A percentile compares a stretch with the other conserved stretches of the same genome.
Evolutionary conservation across 2,113 vertebrate species (phyloP).

Genomic region (Podilymbus podiceps): DNA sequence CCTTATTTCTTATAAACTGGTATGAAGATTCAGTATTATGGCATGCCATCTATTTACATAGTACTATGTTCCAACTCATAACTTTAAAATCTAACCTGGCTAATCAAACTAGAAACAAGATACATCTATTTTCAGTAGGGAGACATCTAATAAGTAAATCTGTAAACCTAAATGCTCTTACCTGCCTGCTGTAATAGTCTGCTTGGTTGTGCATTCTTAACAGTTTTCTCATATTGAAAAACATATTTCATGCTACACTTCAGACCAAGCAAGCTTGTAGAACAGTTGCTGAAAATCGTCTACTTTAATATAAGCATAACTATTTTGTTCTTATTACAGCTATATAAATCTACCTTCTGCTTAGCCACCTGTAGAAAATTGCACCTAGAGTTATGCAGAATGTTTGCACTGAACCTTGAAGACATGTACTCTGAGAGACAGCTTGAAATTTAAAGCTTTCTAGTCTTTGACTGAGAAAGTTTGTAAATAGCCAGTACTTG

Average conservation of each 20-base stretch:
- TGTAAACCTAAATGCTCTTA: background rate
- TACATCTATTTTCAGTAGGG: background rate
- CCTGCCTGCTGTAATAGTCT: background rate
- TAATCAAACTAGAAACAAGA: background rate
- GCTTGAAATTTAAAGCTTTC: background rate
- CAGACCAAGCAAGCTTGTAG: background rate
- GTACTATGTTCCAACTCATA: background rate
- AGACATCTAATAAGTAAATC: background rate
- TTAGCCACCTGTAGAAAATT: slow-evolving; percentile 20
- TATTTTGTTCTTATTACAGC: background rate
- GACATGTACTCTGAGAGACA: background rate
- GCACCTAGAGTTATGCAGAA: background rate
- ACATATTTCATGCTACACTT: background rate
- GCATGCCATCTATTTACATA: background rate
- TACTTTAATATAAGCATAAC: background rate
- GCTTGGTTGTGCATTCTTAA: background rate
- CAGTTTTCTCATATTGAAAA: background rate
- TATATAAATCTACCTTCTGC: slow-evolving; percentile 19
- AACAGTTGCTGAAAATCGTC: background rate
- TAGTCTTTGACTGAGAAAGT: background rate
- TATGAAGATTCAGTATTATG: background rate
- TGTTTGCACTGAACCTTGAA: background rate
- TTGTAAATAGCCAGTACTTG: background rate
- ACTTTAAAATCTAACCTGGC: background rate
- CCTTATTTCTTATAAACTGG: background rate